Evolutionary conservation across 2,113 vertebrate species (phyloP), one percentile per base, ranked within the genome.

Genomic region (Orcinus orca): DNA sequence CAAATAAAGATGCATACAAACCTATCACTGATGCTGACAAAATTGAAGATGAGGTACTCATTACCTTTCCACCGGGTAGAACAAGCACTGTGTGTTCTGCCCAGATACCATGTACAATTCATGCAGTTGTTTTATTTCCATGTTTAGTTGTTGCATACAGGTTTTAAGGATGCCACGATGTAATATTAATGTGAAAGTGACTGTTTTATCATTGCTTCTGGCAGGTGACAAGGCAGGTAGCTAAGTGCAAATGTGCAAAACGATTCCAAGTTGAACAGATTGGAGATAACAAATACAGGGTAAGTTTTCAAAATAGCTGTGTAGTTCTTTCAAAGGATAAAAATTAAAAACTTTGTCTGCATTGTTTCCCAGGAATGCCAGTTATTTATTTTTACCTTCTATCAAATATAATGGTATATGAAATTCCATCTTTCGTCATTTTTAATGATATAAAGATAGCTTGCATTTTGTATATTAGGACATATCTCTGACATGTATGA

Each of bases 231-330:
- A 99, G 99, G 83, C 99, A 99, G 98, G 99, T 99, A 80, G 99
- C 99, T 6, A 99, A 99, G 98, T 99, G 99, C 98, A 99, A 99
- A 98, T 99, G 99, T 98, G 99, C 99, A 4, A 99, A 99, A 98
- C 99, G 99, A 92, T 99, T 99, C 98, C 99, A 99, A 98, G 99
- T 99, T 98, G 99, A 99, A 96, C 99, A 99, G 98, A 99, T 99
- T 88, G 99, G 99, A 25, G 99, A 99, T 96, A 99, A 99, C 99
- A 99, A 99, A 96, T 99, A 99, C 98, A 99, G 99, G 99, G 99
- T 99, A 98, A 99, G 99, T 98, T 95, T 97, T 76, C 65, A 55
- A 88, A 95, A 50, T 9, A 80, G 3, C 44, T 53, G 26, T 0
- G 33, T 73, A 6, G 26, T 95, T 97, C 58, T 93, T 97, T 80